Conservation (phyloP, 2,888 invertebrate genomes). For the Lepidochrysops patricia region DNA sequence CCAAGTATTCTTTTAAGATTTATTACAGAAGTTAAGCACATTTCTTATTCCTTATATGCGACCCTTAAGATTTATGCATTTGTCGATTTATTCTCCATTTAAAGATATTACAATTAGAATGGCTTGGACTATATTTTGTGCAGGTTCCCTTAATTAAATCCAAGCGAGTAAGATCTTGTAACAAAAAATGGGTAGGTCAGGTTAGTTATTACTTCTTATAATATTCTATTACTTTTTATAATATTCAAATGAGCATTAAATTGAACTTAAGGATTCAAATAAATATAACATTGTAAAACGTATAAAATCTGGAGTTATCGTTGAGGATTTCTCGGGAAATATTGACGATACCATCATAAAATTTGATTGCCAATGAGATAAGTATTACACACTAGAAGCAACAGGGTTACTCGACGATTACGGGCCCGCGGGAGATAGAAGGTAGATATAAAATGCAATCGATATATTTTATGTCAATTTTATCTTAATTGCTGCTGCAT, state of each 20-base stretch:
- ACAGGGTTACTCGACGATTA: conserved; percentile 27
- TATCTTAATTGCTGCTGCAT: conserved; percentile 32
- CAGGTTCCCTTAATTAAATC: background rate
- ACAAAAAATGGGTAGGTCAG: background rate
- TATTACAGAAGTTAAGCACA: conserved; percentile 70
- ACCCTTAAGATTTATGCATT: conserved; percentile 31
- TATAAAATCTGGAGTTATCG: conserved; percentile 5
- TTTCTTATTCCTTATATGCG: conserved; percentile 71
- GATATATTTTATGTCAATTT: conserved; percentile 32
- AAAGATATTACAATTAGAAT: background rate
- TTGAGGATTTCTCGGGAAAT: background rate
- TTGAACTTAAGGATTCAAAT: background rate
- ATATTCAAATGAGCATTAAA: background rate
- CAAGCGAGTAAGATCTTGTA: background rate
- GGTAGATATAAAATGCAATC: conserved; percentile 30
- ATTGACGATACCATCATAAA: conserved; percentile 16
- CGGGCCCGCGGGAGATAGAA: conserved; percentile 23
- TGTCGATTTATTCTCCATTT: conserved; percentile 13
- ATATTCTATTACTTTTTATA: background rate
- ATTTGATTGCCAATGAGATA: conserved; percentile 27
- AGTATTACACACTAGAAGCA: conserved; percentile 27
- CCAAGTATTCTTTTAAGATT: conserved; percentile 74
- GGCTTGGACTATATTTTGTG: background rate
- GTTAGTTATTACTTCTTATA: background rate
- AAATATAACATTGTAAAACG: conserved; percentile 6